phyloP scores from a whole-genome alignment of 2,888 invertebrate species.

The Biston betularia region DNA sequence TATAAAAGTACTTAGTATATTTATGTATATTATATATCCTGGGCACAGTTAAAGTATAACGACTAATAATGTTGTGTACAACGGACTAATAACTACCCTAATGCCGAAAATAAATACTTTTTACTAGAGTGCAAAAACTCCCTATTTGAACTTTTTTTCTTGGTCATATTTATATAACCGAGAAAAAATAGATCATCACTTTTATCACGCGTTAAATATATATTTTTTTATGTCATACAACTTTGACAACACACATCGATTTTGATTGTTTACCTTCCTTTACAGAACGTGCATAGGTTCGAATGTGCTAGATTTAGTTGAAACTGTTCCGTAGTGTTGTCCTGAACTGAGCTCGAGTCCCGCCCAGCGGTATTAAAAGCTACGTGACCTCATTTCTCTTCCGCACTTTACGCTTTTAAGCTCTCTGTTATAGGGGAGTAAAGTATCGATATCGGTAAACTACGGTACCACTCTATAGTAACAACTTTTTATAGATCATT shows the following conservation, averaged over 20 bases:
- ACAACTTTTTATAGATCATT: background rate
- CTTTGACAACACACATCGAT: background rate
- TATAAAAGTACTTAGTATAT: too few relatives aligned
- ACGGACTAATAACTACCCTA: too few relatives aligned
- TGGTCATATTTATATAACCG: too few relatives aligned
- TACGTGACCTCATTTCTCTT: constrained; percentile 76
- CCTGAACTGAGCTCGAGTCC: constrained; percentile 38
- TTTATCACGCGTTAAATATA: too few relatives aligned
- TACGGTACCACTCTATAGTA: constrained; percentile 15
- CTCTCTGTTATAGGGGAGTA: constrained; percentile 48
- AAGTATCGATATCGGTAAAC: constrained; percentile 46
- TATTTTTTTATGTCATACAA: too few relatives aligned
- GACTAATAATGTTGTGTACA: too few relatives aligned
- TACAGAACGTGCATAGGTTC: constrained; percentile 23
- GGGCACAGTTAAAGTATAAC: too few relatives aligned
- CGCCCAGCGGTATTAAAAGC: constrained; percentile 79
- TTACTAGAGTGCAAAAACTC: too few relatives aligned
- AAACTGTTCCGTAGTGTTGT: constrained; percentile 50
- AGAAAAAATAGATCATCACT: too few relatives aligned
- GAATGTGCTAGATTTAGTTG: constrained; percentile 45
- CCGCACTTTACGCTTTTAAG: constrained; percentile 75
- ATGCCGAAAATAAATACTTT: too few relatives aligned
- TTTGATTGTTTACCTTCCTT: constrained; percentile 4
- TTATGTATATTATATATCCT: too few relatives aligned
- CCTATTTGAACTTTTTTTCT: too few relatives aligned